Conservation (phyloP, 2,888 invertebrate genomes). For the Exephanes ischioxanthus region DNA sequence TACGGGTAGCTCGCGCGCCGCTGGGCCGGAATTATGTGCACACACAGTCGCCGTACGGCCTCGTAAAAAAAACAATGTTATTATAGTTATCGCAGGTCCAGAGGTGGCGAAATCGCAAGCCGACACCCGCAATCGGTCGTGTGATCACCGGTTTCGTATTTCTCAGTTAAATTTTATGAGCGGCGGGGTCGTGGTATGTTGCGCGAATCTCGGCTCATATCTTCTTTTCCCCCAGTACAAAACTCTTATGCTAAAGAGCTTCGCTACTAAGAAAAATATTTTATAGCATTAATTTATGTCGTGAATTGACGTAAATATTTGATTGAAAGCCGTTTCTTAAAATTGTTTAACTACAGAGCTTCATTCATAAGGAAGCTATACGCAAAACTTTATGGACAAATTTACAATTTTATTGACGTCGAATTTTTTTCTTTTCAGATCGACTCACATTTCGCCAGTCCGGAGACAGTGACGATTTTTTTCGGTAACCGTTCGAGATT, state of each 20-base stretch:
- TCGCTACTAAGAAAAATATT: background rate
- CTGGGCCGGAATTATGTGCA: background rate
- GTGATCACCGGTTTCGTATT: background rate
- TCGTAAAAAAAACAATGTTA: background rate
- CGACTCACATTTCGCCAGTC: background rate
- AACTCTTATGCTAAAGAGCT: background rate
- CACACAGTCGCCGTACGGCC: background rate
- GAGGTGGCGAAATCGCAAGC: conserved; percentile 15
- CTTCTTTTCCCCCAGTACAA: background rate
- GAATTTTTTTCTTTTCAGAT: background rate
- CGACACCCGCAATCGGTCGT: background rate
- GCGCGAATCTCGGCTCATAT: background rate
- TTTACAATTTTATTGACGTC: background rate
- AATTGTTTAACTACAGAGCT: background rate
- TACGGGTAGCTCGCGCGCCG: background rate
- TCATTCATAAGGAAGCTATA: background rate
- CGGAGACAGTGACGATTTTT: background rate
- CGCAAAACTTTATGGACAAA: background rate
- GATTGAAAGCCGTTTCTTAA: background rate
- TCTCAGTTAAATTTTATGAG: background rate
- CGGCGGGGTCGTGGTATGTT: background rate
- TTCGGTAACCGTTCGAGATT: background rate
- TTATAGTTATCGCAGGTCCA: conserved; percentile 11
- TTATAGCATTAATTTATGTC: background rate
- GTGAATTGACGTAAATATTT: background rate